Conservation (phyloP, 2,113 vertebrate genomes). For the Aldabrachelys gigantea region DNA sequence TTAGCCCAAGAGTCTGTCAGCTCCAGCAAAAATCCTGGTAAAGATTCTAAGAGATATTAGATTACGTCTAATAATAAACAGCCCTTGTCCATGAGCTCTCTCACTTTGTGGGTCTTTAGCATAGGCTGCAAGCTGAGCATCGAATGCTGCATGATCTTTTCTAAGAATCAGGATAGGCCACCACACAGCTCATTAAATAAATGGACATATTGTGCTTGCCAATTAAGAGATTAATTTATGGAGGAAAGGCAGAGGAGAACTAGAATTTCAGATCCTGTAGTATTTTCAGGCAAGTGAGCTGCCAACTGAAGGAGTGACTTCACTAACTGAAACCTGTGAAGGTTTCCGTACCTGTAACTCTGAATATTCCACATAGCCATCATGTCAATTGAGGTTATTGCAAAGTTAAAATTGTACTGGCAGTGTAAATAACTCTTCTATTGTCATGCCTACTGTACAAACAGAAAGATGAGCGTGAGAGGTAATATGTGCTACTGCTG, state of each 20-base stretch:
- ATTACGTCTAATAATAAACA: not conserved
- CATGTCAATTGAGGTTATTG: slow-evolving; percentile 35
- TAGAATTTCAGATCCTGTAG: slow-evolving; percentile 51
- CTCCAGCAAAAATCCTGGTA: not conserved
- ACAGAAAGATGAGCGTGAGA: not conserved
- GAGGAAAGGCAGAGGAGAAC: slow-evolving; percentile 45
- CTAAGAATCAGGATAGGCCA: slow-evolving; percentile 44
- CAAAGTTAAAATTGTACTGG: slow-evolving; percentile 50
- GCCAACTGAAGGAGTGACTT: slow-evolving; percentile 39
- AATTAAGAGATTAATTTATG: slow-evolving; percentile 58
- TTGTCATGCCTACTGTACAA: slow-evolving; percentile 46
- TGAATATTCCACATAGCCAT: slow-evolving; percentile 42
- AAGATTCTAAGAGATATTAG: not conserved
- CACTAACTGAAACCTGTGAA: slow-evolving; percentile 45
- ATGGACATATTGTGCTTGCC: slow-evolving; percentile 27
- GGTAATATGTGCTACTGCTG: not conserved
- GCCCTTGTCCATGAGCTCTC: slow-evolving; percentile 12
- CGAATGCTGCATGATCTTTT: not conserved
- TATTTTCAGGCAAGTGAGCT: slow-evolving; percentile 61
- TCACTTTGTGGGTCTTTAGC: not conserved
- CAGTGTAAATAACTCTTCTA: slow-evolving; percentile 23
- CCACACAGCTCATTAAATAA: slow-evolving; percentile 52
- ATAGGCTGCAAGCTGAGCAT: not conserved
- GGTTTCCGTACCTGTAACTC: not conserved
- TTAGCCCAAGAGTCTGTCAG: not conserved